A percentile compares a stretch with the other conserved stretches of the same genome.
These are phyloP conservation scores for Tachina lurida DNA, from an alignment of 2,888 invertebrate species.

Conservation along the genomic window DNA sequence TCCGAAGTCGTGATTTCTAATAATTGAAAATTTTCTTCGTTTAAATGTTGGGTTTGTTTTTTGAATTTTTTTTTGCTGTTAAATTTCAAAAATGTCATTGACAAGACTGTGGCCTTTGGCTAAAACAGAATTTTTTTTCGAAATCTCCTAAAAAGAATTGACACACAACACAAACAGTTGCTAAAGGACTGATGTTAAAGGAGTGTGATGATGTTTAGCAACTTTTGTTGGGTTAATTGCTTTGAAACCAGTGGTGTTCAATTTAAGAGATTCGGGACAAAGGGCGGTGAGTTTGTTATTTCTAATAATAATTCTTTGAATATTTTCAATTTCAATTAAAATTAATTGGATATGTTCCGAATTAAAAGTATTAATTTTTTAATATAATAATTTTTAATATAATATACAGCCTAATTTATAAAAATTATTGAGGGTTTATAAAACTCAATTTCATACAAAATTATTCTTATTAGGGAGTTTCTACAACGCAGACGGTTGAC, in stretches of 20 bases:
- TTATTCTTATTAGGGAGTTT: too few relatives aligned
- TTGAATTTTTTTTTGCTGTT: not conserved
- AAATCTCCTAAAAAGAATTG: constrained; percentile 61
- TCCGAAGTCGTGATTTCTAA: constrained; percentile 66
- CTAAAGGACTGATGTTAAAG: constrained; percentile 42
- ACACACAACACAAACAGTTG: constrained; percentile 3
- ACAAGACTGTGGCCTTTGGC: constrained; percentile 43
- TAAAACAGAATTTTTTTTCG: constrained; percentile 67
- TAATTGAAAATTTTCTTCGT: constrained; percentile 55
- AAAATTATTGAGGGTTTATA: too few relatives aligned
- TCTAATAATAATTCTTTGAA: constrained; percentile 33
- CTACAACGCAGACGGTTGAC: too few relatives aligned
- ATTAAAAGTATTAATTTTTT: not conserved
- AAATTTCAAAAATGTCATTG: constrained; percentile 46
- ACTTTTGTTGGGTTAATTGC: constrained; percentile 23
- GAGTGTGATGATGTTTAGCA: constrained; percentile 22
- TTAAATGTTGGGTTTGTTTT: constrained; percentile 5
- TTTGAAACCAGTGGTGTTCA: constrained; percentile 16
- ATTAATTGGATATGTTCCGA: not conserved
- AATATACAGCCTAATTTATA: too few relatives aligned
- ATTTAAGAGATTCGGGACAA: constrained; percentile 39
- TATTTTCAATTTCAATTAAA: not conserved
- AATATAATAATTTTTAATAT: too few relatives aligned
- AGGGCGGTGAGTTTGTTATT: not conserved
- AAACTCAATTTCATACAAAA: too few relatives aligned